Evolutionary conservation across 2,797 vertebrate species (phyloP).

Genomic region (Spondyliosoma cantharus): DNA sequence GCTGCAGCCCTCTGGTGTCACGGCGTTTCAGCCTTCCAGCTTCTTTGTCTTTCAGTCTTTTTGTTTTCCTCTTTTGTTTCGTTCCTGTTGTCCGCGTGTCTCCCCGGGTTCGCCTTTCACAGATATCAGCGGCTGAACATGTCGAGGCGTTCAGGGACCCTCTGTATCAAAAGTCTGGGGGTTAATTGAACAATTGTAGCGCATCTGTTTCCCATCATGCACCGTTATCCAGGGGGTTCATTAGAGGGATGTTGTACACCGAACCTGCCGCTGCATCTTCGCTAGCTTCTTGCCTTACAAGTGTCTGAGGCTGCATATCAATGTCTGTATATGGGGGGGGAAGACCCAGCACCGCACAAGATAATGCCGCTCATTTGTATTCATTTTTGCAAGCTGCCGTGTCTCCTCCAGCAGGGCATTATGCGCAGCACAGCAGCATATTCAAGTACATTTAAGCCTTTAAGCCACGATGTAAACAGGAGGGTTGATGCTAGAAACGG

Average conservation of each 20-base stretch:
- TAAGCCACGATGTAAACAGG: conserved; percentile 23
- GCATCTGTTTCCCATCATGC: conserved; percentile 70
- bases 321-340: not conserved
- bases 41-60: conserved; percentile 44
- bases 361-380: conserved; percentile 31
- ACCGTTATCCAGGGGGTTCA: conserved; percentile 60
- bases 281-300: conserved; percentile 22
- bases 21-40: conserved; percentile 18
- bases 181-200: conserved; percentile 69
- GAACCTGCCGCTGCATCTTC: conserved; percentile 33
- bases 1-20: conserved; percentile 55
- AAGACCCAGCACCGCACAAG: not conserved
- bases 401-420: conserved; percentile 15
- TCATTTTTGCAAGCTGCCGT: conserved; percentile 4
- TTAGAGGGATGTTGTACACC: conserved; percentile 46
- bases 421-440: conserved; percentile 1
- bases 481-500: conserved; percentile 11
- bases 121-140: conserved; percentile 39
- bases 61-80: conserved; percentile 38
- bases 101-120: conserved; percentile 28
- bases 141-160: conserved; percentile 28
- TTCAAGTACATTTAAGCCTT: conserved; percentile 34
- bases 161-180: conserved; percentile 39
- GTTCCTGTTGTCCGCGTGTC: conserved; percentile 6
- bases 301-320: conserved; percentile 52